These are phyloP conservation scores for Eunapius fragilis DNA, from an alignment of 37 sponge, comb jelly and placozoan species.

Conservation along the genomic window DNA sequence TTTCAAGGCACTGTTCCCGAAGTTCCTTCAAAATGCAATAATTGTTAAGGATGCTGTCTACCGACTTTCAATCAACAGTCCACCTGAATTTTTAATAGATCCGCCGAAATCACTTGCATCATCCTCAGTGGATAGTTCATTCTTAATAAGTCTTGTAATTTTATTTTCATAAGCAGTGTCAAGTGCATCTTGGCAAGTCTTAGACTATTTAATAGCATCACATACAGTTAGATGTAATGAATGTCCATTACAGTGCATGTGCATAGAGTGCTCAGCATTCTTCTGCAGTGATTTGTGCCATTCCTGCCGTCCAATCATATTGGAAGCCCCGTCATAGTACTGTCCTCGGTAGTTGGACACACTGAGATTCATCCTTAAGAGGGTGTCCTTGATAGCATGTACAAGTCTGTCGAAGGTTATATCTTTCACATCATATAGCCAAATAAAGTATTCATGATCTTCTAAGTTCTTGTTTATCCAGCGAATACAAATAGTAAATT, in stretches of 20 bases:
- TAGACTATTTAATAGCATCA: conserved; percentile 52
- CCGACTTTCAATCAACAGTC: conserved; percentile 36
- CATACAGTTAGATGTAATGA: conserved; percentile 61
- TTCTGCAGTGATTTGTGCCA: conserved; percentile 41
- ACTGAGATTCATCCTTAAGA: conserved; percentile 25
- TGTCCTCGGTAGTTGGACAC: conserved; percentile 47
- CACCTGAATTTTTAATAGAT: conserved; percentile 47
- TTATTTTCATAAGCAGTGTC: conserved; percentile 58
- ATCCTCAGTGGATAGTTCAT: conserved; percentile 18
- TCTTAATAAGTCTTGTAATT: conserved; percentile 33
- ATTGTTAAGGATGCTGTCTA: conserved; percentile 47
- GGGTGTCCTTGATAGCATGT: conserved; percentile 31
- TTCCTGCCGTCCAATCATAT: conserved; percentile 47
- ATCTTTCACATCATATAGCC: conserved; percentile 52
- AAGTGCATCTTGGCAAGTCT: conserved; percentile 53
- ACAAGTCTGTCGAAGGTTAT: conserved; percentile 52
- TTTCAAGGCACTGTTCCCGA: conserved; percentile 72
- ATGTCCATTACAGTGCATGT: conserved; percentile 76
- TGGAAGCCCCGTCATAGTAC: conserved; percentile 61
- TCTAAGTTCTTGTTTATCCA: conserved; percentile 34
- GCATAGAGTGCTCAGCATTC: conserved; percentile 62
- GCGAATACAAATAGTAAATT: conserved; percentile 66
- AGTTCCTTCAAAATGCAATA: conserved; percentile 26
- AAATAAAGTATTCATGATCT: conserved; percentile 76
- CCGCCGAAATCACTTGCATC: conserved; percentile 1